Evolutionary conservation across 2,797 vertebrate genomes (phyloP), one percentile per base, ranked within the genome.

Genomic region (Enteromius unitaeniatus): DNA sequence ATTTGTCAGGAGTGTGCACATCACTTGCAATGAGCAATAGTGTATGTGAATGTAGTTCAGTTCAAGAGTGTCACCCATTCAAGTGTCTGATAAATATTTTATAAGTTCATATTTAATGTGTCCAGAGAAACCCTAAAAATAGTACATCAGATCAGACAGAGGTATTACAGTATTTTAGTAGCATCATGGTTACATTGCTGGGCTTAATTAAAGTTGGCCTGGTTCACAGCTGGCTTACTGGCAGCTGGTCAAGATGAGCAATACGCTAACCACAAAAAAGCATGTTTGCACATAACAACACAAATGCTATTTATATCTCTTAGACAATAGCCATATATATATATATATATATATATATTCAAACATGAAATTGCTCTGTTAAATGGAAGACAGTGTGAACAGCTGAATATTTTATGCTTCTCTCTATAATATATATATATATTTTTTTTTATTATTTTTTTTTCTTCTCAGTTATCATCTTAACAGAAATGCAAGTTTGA

Each of bases 181-280:
- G 55, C 65, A 28, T 40, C 40, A 37, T 28, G 62, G 49, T 40
- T 67, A 77, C 17, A 31, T 45, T 68, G 62, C 23, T 67, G 23
- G 55, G 73, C 55, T n/a, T 60, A 3, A 81, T 73, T 64, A 64
- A 60, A 74, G 62, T 67, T 62, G 13, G 49, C 13, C 58, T 76
- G 62, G 34, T 17, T 82, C n/a, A 82, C 81, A 82, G 45, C 40
- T 78, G 74, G 64, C 19, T 78, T 78, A 60, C n/a, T 69, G 64
- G 82, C 64, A 4, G 15, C 7, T 55, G 49, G 21, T 69, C 74
- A 78, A 69, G 26, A 55, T 60, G 19, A 55, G 58, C 5, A 69
- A 69, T 6, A 60, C 58, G 68, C 49, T 47, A 77, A 77, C 60
- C 21, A 65, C n/a, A 68, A 34, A 51, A 28, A 37, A 17, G 10